Evolutionary conservation across 2,888 invertebrate genomes (phyloP), one percentile per base, ranked within the genome.

Genomic region (Drosophila phalerata): DNA sequence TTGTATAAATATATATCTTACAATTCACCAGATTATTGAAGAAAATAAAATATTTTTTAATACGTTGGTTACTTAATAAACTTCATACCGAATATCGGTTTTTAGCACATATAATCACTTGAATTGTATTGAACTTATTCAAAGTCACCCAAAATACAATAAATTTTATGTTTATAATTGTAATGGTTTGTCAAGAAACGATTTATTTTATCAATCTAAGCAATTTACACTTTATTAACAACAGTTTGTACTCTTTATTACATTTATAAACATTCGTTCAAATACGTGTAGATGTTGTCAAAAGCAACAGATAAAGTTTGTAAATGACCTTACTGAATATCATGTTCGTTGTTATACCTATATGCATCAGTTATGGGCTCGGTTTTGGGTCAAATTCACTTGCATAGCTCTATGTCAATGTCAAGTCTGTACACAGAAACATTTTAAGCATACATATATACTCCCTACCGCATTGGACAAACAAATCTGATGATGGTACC

Each of bases 351-450:
- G 17, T 10, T 0, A 32, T 49, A 19, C 15, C 19, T 34, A 10
- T n/a, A 5, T 49, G 19, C 17, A 19, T 19, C 17, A 17, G 37
- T 37, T 25, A 13, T 51, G 17, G 11, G 4, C 10, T 45, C n/a
- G 30, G 6, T 49, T 55, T 34, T 30, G 42, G 53, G 38, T 51
- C 38, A 49, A 56, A 42, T 19, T 15, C 58, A 47, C 37, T 40
- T 40, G 42, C 55, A 25, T 56, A 37, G 64, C 43, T 49, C 49
- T 61, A 49, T 73, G 60, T 57, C 68, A 81, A 75, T 66, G 60
- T 61, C 58, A 65, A 17, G 67, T 38, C 43, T 57, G 43, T 42
- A 69, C 17, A 42, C 6, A 52, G 15, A 52, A 0, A 52, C n/a
- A 51, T 6, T 19, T 2, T 19, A 38, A 11, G 15, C 11, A 38